phyloP scores from a whole-genome alignment of 2,888 invertebrate genomes.

The Sphinx pinastri region DNA sequence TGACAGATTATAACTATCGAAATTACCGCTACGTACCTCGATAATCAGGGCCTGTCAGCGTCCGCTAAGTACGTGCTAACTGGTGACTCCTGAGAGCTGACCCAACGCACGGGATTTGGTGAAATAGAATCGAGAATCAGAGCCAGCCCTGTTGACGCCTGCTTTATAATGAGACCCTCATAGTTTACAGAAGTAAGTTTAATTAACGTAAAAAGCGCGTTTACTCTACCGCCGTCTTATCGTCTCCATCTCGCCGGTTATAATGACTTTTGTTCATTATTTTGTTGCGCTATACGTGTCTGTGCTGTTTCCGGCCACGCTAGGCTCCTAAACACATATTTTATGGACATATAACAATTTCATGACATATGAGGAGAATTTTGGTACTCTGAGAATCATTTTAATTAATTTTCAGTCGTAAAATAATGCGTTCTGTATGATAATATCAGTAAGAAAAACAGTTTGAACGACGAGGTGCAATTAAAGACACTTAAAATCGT shows the following conservation, averaged over 20 bases:
- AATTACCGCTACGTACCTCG: constrained; percentile 51
- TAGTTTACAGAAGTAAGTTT: constrained; percentile 81
- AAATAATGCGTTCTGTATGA: constrained; percentile 39
- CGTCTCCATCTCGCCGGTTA: constrained; percentile 73
- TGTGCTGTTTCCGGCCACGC: constrained; percentile 69
- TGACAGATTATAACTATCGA: constrained; percentile 38
- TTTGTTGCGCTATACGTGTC: constrained; percentile 68
- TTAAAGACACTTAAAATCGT: constrained; percentile 30
- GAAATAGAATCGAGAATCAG: neutral
- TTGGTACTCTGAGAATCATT: constrained; percentile 54
- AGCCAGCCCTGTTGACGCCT: constrained; percentile 52
- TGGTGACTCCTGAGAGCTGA: neutral
- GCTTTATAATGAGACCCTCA: constrained; percentile 71
- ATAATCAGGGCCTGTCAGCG: constrained; percentile 36
- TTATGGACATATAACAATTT: constrained; percentile 70
- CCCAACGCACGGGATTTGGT: neutral
- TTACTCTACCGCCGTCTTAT: constrained; percentile 77
- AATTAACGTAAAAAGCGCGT: constrained; percentile 83
- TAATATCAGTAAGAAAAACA: constrained; percentile 46
- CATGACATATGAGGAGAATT: constrained; percentile 55
- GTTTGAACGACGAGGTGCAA: neutral
- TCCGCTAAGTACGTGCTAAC: constrained; percentile 40
- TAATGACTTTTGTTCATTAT: constrained; percentile 82
- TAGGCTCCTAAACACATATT: constrained; percentile 69
- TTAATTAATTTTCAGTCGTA: constrained; percentile 66